Conservation (phyloP, 2,888 invertebrate species). For the Trissolcus brochymenae region DNA sequence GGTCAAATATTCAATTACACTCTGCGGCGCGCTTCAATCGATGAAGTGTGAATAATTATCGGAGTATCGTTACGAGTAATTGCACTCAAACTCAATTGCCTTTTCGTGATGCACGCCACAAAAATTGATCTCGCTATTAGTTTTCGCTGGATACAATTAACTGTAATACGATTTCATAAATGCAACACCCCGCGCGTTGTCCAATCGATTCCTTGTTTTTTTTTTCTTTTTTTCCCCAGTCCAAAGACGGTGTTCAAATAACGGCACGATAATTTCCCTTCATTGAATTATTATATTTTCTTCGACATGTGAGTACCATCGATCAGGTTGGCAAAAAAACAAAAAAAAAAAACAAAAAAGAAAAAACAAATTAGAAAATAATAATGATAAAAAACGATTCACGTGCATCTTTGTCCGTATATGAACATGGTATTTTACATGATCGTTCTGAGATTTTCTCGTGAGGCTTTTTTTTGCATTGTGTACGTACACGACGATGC, state of each 20-base stretch:
- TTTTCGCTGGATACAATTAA: conserved; percentile 38
- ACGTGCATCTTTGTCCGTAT: too few relatives aligned
- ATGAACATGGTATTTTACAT: too few relatives aligned
- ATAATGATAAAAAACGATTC: background rate
- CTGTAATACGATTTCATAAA: conserved; percentile 11
- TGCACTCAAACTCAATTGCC: conserved; percentile 62
- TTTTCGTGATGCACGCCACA: conserved; percentile 18
- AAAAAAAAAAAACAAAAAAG: too few relatives aligned
- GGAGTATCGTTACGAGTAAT: conserved; percentile 67
- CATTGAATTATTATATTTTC: background rate
- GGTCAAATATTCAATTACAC: conserved; percentile 67
- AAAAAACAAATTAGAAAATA: too few relatives aligned
- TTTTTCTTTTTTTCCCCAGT: too few relatives aligned
- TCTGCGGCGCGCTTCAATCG: conserved; percentile 58
- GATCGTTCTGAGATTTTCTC: background rate
- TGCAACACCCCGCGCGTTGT: conserved; percentile 1
- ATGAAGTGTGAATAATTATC: conserved; percentile 66
- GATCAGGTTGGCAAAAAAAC: background rate
- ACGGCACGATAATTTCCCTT: background rate
- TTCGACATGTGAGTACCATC: background rate
- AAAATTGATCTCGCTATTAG: conserved; percentile 38
- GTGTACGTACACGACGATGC: background rate
- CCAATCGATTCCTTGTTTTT: background rate
- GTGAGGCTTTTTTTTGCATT: background rate
- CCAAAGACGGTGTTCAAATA: background rate